A percentile compares a stretch with the other conserved stretches of the same genome.
Conservation (phyloP, 2,113 vertebrate species). For the Candoia aspera region DNA sequence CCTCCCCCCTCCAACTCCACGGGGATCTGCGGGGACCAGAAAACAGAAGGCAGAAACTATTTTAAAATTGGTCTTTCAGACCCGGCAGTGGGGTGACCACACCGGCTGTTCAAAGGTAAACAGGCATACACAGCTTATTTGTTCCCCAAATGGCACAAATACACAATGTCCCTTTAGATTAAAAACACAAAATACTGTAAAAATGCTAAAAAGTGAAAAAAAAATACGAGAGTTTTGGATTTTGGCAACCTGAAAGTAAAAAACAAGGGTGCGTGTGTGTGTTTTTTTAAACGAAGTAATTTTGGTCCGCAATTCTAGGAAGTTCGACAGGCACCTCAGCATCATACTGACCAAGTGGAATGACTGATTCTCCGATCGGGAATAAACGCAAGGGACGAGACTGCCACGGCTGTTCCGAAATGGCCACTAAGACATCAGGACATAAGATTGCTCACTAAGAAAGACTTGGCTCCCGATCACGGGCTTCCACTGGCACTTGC, state of each 20-base stretch:
- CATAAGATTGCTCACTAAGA: conserved; percentile 71
- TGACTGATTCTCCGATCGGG: conserved; percentile 53
- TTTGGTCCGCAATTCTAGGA: conserved; percentile 73
- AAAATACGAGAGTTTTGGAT: conserved; percentile 63
- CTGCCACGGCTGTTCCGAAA: conserved; percentile 62
- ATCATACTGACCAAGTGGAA: conserved; percentile 52
- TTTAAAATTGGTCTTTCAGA: conserved; percentile 14
- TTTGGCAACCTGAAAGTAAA: conserved; percentile 69
- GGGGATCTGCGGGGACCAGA: neutral
- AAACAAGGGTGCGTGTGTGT: neutral
- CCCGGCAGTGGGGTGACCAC: neutral
- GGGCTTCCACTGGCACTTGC: conserved; percentile 53
- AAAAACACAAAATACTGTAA: conserved; percentile 74
- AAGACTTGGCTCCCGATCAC: conserved; percentile 71
- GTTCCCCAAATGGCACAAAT: conserved; percentile 63
- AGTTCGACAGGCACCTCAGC: neutral
- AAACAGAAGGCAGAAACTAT: neutral
- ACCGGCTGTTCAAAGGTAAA: conserved; percentile 48
- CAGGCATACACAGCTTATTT: conserved; percentile 63
- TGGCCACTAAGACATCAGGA: conserved; percentile 74
- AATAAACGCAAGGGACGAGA: conserved; percentile 44
- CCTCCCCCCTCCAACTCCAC: accelerated
- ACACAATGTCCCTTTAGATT: conserved; percentile 69
- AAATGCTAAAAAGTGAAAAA: conserved; percentile 73
- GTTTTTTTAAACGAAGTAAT: neutral